Evolutionary conservation across 2,113 vertebrate genomes (phyloP).

Genomic region (Oenanthe oenanthe): DNA sequence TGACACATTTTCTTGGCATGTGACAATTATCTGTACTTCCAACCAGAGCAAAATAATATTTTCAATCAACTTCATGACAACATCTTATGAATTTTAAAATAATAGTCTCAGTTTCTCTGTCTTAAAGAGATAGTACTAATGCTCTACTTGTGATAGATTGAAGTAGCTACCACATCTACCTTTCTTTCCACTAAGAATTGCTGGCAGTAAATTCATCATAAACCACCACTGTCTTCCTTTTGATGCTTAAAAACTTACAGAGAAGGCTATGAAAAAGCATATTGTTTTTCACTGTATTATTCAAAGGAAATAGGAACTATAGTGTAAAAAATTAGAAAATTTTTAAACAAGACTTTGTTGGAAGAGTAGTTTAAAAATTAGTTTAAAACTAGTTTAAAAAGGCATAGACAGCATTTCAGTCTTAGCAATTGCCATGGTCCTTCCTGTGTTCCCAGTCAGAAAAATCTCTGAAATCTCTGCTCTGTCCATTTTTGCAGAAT

Average conservation of each 20-base stretch:
- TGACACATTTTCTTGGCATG: neutral
- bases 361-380: neutral
- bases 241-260: neutral
- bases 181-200: neutral
- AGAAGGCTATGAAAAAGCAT: neutral
- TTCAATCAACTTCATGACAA: neutral
- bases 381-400: neutral
- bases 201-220: neutral
- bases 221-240: neutral
- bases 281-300: neutral
- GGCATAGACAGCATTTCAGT: neutral
- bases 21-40: neutral
- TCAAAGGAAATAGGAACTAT: accelerated
- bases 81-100: neutral
- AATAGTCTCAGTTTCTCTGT: neutral
- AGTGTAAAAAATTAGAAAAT: neutral
- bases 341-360: neutral
- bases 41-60: neutral
- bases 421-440: neutral
- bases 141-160: neutral
- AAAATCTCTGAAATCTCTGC: neutral
- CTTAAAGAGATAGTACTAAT: neutral
- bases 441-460: neutral
- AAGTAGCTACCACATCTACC: neutral
- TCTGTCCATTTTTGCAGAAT: neutral